Percentiles rank a stretch among this genome's conserved stretches.
Conservation (phyloP, 2,113 vertebrate genomes). For the Coptodon rendalli region DNA sequence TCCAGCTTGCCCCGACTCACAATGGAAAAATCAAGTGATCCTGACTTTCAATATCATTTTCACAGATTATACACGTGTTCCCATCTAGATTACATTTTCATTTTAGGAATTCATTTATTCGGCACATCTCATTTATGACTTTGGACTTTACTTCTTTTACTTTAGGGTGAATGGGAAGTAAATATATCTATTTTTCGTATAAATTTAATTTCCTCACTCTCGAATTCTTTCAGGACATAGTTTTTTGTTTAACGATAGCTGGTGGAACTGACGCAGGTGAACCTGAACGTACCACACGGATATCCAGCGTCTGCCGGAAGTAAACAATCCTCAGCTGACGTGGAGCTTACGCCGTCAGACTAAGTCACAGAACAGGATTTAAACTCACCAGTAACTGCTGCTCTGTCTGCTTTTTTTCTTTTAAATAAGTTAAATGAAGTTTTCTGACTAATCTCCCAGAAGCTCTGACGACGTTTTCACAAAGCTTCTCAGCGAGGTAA, state of each 20-base stretch:
- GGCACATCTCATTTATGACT: not conserved
- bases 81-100: not conserved
- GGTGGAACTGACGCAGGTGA: not conserved
- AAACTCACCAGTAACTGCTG: rapidly evolving
- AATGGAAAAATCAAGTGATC: not conserved
- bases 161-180: not conserved
- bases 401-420: rapidly evolving
- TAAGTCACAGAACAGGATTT: not conserved
- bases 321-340: constrained; percentile 64
- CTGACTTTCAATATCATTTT: not conserved
- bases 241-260: not conserved
- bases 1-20: not conserved
- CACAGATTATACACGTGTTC: not conserved
- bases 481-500: not conserved
- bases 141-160: not conserved
- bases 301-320: constrained; percentile 24
- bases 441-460: not conserved
- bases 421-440: not conserved
- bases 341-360: constrained; percentile 6
- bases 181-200: not conserved
- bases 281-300: constrained; percentile 19
- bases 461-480: not conserved
- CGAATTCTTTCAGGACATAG: not conserved
- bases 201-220: rapidly evolving
- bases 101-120: not conserved